phyloP scores from a whole-genome alignment of 2,797 vertebrate species.

The Cirrhinus mrigala region DNA sequence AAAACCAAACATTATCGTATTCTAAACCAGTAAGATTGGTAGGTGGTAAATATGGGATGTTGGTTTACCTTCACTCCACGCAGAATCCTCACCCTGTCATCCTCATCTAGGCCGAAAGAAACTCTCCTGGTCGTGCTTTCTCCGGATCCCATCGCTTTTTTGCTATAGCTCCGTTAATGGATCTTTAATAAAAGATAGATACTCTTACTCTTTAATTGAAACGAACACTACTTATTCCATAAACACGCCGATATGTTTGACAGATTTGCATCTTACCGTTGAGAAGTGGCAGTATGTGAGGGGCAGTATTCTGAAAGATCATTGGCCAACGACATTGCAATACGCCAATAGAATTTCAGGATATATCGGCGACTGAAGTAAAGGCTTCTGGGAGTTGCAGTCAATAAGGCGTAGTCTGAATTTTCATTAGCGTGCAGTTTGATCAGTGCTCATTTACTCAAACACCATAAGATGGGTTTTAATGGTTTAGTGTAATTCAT shows the following conservation, averaged over 20 bases:
- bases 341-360: constrained; percentile 49
- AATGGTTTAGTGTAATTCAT: neutral
- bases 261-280: constrained; percentile 5
- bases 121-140: constrained; percentile 86
- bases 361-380: neutral
- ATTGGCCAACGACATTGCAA: constrained; percentile 41
- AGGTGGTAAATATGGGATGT: neutral
- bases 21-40: neutral
- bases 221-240: neutral
- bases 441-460: neutral
- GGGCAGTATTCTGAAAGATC: constrained; percentile 27
- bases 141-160: constrained; percentile 81
- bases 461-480: neutral
- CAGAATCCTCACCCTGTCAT: constrained; percentile 87
- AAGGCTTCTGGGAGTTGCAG: constrained; percentile 56
- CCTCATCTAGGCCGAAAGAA: constrained; percentile 89
- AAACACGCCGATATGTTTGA: neutral
- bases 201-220: neutral
- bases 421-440: neutral
- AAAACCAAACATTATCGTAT: neutral
- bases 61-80: constrained; percentile 88
- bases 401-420: neutral
- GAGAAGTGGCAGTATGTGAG: neutral
- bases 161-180: neutral
- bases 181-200: neutral